Evolutionary conservation across 2,888 invertebrate species (phyloP).

Genomic region (Incurvaria masculella): DNA sequence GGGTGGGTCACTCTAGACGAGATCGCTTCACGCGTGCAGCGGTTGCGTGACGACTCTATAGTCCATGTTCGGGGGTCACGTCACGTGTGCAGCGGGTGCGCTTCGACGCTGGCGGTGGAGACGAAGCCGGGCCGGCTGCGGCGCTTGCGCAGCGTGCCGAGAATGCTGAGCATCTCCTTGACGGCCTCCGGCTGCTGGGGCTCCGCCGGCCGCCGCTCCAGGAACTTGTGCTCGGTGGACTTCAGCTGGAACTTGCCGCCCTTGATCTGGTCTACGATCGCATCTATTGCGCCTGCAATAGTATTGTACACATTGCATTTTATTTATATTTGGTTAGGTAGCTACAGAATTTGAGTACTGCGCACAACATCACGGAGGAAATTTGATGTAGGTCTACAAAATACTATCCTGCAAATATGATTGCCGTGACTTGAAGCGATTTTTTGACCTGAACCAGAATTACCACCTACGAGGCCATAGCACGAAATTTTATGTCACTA

Average conservation of each 20-base stretch:
- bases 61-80: too few species aligned
- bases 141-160: constrained; percentile 48
- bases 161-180: constrained; percentile 66
- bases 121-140: constrained; percentile 20
- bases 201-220: constrained; percentile 51
- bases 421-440: too few species aligned
- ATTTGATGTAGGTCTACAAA: too few species aligned
- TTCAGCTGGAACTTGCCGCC: constrained; percentile 70
- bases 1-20: too few species aligned
- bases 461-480: too few species aligned
- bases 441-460: too few species aligned
- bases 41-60: too few species aligned
- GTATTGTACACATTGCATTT: not conserved
- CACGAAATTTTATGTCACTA: too few species aligned
- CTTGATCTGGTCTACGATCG: constrained; percentile 74
- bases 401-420: too few species aligned
- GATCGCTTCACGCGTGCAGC: too few species aligned
- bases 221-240: constrained; percentile 59
- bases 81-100: constrained; percentile 12
- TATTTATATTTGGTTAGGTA: not conserved
- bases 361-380: too few species aligned
- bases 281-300: constrained; percentile 62
- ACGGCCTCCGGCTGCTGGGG: constrained; percentile 63
- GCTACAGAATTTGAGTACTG: too few species aligned
- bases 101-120: not conserved